Percentiles rank a stretch among this genome's conserved stretches.
phyloP scores from a whole-genome alignment of 2,888 invertebrate genomes.

The Lissocephala sabroskyi region DNA sequence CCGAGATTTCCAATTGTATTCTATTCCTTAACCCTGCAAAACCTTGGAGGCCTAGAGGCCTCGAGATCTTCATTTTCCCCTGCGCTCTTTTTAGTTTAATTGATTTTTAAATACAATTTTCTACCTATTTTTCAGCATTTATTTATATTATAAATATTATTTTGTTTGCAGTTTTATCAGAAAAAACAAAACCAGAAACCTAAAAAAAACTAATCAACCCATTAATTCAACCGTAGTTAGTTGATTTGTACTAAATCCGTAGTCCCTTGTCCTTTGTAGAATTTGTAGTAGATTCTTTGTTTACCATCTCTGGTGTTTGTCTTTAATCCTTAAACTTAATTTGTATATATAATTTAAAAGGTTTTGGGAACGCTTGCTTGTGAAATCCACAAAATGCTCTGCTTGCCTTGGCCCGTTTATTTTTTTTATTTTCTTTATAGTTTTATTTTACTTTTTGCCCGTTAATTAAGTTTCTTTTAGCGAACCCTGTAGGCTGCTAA shows the following conservation, averaged over 20 bases:
- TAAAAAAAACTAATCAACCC: constrained; percentile 20
- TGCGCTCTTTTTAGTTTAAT: too few species aligned
- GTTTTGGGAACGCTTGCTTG: constrained; percentile 34
- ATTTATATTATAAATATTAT: too few species aligned
- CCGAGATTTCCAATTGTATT: too few species aligned
- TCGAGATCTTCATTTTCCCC: too few species aligned
- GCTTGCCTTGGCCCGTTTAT: constrained; percentile 69
- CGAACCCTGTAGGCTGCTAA: not conserved
- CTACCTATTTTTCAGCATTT: constrained; percentile 63
- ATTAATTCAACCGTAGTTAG: constrained; percentile 48
- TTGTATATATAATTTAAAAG: constrained; percentile 12
- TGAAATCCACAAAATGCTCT: constrained; percentile 9
- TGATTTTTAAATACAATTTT: constrained; percentile 67
- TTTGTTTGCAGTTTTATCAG: constrained; percentile 59
- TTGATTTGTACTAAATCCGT: constrained; percentile 41
- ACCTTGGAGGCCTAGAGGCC: too few species aligned
- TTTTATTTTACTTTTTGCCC: not conserved
- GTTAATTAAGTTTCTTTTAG: not conserved
- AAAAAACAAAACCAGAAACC: constrained; percentile 23
- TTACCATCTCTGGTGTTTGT: constrained; percentile 34
- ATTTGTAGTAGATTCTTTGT: constrained; percentile 22
- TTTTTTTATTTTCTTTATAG: constrained; percentile 9
- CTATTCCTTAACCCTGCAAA: too few species aligned
- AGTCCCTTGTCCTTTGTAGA: constrained; percentile 40
- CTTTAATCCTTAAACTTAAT: constrained; percentile 30